A percentile compares a stretch with the other conserved stretches of the same genome.
Evolutionary conservation across 2,888 invertebrate genomes (phyloP).

Genomic region (Volucella bombylans): DNA sequence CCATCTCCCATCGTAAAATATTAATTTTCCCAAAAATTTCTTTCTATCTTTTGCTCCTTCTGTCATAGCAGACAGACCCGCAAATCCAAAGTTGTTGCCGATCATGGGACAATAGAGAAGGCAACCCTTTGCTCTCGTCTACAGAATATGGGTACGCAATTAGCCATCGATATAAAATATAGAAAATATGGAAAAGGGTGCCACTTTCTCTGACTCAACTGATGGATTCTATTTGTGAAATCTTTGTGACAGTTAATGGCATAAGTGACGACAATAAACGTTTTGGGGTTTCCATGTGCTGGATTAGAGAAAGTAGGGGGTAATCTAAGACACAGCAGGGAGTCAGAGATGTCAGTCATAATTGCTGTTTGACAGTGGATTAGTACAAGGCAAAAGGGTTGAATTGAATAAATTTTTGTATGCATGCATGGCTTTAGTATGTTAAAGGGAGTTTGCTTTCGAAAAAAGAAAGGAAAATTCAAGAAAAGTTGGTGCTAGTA

Average conservation of each 20-base stretch:
- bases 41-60: conserved; percentile 20
- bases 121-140: conserved; percentile 42
- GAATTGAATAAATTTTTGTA: conserved; percentile 3
- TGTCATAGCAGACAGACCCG: conserved; percentile 35
- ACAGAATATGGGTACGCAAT: conserved; percentile 35
- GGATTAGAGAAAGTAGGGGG: background rate
- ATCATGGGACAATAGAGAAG: background rate
- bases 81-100: background rate
- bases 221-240: conserved; percentile 35
- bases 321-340: conserved; percentile 29
- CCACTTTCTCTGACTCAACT: conserved; percentile 18
- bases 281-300: conserved; percentile 12
- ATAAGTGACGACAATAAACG: conserved; percentile 50
- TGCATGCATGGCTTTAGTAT: no score
- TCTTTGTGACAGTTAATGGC: conserved; percentile 44
- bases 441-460: no score
- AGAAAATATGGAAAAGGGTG: conserved; percentile 10
- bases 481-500: no score
- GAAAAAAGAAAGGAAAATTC: no score
- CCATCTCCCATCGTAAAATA: conserved; percentile 36
- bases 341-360: conserved; percentile 32
- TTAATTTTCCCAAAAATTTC: conserved; percentile 50
- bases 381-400: conserved; percentile 15
- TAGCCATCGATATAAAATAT: conserved; percentile 56
- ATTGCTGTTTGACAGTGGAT: conserved; percentile 36